Evolutionary conservation across 2,888 invertebrate species (phyloP), one percentile per base, ranked within the genome.

Genomic region (Azorinus chamasolen): DNA sequence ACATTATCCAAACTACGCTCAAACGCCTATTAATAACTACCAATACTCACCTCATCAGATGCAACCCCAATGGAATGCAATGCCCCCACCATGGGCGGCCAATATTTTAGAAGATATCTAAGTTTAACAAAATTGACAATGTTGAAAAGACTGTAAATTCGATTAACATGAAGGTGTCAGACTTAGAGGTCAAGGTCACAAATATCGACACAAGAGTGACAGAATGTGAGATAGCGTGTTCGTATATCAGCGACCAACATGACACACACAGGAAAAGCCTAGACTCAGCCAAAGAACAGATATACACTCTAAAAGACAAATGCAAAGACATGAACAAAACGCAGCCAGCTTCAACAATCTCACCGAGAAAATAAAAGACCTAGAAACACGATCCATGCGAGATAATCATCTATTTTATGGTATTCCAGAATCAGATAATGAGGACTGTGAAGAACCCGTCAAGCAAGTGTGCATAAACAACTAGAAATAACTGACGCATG

Each of bases 371-470:
- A 6, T 61, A 5, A 39, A 20, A 2, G 69, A 69, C 22, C 54
- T 61, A 6, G 69, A 69, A 32, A 18, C 54, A 4, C 5, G 69
- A n/a, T 69, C 69, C 5, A 54, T 69, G 69, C 24, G 61, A 6
- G 69, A 61, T 10, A 69, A 69, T 37, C 25, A 61, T 6, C 37
- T 69, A 1, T 68, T 69, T 20, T 69, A 69, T 45, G 69, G 69
- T 3, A 54, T 69, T 10, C 27, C 24, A 45, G 69, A 69, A 43
- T 3, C 18, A 22, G 54, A 22, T 3, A 16, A 61, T 2, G 59
- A 66, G 4, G 16, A 64, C 27, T 27, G 20, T 41, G 64, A 55
- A 58, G 22, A 16, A 3, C 37, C 61, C n/a, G 55, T 69, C 3
- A 51, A 61, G 27, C 4, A 53, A 2, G 20, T 59, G 1, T 27